These are phyloP conservation scores for Hoplostethus mediterraneus DNA, from an alignment of 2,797 vertebrate species.

Conservation along the genomic window DNA sequence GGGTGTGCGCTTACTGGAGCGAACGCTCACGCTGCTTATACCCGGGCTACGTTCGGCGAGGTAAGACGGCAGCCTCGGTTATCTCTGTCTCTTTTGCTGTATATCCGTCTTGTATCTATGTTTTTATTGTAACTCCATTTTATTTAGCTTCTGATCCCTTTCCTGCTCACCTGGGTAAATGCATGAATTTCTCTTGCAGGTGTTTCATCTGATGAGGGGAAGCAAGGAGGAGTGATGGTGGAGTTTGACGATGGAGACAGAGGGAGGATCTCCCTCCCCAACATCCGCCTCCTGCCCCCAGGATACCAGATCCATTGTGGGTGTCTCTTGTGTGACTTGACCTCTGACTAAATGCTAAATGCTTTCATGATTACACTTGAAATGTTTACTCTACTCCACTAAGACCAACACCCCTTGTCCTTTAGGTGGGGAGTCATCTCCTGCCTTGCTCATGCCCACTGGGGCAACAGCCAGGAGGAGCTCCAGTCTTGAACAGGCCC, in stretches of 20 bases:
- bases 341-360: slow-evolving; percentile 19
- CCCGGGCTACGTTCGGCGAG: slow-evolving; percentile 92
- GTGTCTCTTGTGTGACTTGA: slow-evolving; percentile 57
- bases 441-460: slow-evolving; percentile 84
- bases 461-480: slow-evolving; percentile 82
- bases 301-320: slow-evolving; percentile 96
- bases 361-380: background rate
- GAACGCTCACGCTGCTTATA: slow-evolving; percentile 96
- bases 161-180: background rate
- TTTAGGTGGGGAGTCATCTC: slow-evolving; percentile 90
- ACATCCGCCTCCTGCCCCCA: slow-evolving; percentile 94
- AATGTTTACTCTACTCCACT: background rate
- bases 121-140: background rate
- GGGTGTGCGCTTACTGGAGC: slow-evolving; percentile 98
- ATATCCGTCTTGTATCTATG: background rate
- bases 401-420: background rate
- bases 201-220: slow-evolving; percentile 86
- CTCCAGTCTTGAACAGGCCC: slow-evolving; percentile 77
- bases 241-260: slow-evolving; percentile 97
- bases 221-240: slow-evolving; percentile 90
- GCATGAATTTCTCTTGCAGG: slow-evolving; percentile 61
- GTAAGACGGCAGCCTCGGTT: slow-evolving; percentile 73
- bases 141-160: background rate
- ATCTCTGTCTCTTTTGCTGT: background rate
- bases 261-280: slow-evolving; percentile 92